These are phyloP conservation scores for Seriola dumerili DNA, from an alignment of 2,113 vertebrate species.

Conservation along the genomic window DNA sequence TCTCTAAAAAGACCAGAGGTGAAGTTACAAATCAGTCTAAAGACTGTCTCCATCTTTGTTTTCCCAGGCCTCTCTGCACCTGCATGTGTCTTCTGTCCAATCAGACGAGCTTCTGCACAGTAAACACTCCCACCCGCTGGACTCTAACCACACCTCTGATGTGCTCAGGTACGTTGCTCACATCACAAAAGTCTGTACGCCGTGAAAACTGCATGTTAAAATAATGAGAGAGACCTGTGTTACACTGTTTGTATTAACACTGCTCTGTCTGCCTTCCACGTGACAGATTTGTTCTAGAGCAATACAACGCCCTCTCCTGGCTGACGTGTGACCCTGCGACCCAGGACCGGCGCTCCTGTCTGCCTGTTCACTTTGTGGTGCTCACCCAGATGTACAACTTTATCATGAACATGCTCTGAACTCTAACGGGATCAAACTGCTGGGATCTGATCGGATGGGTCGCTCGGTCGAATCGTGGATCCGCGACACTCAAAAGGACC, in stretches of 20 bases:
- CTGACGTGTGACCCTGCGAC: constrained; percentile 98
- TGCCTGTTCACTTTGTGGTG: constrained; percentile 99
- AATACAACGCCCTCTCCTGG: constrained; percentile 99
- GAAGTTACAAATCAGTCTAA: neutral
- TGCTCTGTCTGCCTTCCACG: constrained; percentile 14
- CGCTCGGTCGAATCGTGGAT: constrained; percentile 27
- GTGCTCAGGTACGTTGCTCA: constrained; percentile 92
- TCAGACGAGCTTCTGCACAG: constrained; percentile 98
- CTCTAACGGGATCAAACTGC: constrained; percentile 55
- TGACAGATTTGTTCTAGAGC: constrained; percentile 98
- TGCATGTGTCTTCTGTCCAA: constrained; percentile 99
- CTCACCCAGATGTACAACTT: constrained; percentile 99
- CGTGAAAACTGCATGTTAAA: neutral
- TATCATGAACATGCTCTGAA: constrained; percentile 95
- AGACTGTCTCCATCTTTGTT: neutral
- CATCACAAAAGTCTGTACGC: neutral
- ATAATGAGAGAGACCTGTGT: neutral
- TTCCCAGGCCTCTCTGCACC: constrained; percentile 94
- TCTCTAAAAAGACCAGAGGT: neutral
- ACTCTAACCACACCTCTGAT: constrained; percentile 99
- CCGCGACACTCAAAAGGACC: constrained; percentile 57
- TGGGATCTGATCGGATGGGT: constrained; percentile 37
- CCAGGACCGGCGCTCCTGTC: constrained; percentile 98
- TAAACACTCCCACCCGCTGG: constrained; percentile 99
- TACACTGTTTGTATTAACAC: neutral